Base-by-base conservation (phyloP, 1,140 invertebrate species). In the Drosophila lacteicornis region DNA sequence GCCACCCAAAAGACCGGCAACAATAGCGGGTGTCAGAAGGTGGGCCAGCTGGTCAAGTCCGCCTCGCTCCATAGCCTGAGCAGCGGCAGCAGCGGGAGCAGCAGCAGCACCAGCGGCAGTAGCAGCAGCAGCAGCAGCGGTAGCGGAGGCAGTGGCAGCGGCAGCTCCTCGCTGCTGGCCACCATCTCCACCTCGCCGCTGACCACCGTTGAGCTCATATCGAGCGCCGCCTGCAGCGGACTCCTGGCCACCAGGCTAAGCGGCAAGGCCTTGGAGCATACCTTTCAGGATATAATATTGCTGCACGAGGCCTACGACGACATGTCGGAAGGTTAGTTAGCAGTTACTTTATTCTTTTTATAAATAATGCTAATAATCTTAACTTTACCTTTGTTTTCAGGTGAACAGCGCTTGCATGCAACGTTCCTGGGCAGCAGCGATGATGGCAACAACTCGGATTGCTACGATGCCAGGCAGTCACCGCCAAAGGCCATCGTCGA, bases 401-500 rank as follows among this genome's bases (percentile, higher is more conserved):
- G 86, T 76, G 91, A 92, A 80, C 91, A 91, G 60, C 88, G 88
- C 60, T 71, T 91, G 66, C 84, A 92, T 74, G 85, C 91, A 58
- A 87, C 91, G 69, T 91, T 91, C 66, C 77, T 92, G 57, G 81
- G 88, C 47, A 91, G 91, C 85, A 92, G 91, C 75, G 91, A 92
- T 75, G 91, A 92, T 81, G 91, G 88, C 53, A 92, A 91, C 75
- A 91, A 92, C 75, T 92, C 91, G 68, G 91, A 92, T 79, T 86
- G 79, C 71, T 92, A 92, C 62, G 91, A 92, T 78, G 77, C 91
- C 91, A 93, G 95, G 91, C 94, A 94, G 85, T 97, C 97, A 56
- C 96, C 97, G 81, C 97, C 98, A 59, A 98, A 98, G 93, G 96
- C 97, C 86, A 95, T 98, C 91, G 97, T 99, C 82, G 98, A 99